Percentiles rank a stretch among this genome's conserved stretches.
Conservation (phyloP, 2,888 invertebrate species). For the Drosophila borealis region DNA sequence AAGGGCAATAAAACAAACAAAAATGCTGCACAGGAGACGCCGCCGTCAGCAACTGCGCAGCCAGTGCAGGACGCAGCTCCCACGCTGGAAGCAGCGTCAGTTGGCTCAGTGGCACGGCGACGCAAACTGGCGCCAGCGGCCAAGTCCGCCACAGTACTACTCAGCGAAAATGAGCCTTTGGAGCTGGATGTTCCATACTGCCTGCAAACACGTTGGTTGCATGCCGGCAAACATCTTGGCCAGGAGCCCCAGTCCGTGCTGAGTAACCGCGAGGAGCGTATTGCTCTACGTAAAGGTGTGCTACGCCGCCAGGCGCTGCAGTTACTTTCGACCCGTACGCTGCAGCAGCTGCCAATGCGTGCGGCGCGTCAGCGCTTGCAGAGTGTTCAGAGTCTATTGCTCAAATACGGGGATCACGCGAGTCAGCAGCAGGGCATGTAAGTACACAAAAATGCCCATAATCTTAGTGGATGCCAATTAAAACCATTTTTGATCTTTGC, state of each 20-base stretch:
- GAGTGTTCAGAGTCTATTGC: constrained; percentile 82
- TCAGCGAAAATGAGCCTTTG: constrained; percentile 53
- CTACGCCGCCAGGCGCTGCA: constrained; percentile 83
- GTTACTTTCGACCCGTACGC: constrained; percentile 78
- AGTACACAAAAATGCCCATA: constrained; percentile 20
- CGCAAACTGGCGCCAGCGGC: constrained; percentile 29
- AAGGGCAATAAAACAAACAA: constrained; percentile 52
- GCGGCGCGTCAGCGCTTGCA: constrained; percentile 80
- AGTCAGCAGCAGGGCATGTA: constrained; percentile 74
- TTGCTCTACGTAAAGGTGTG: constrained; percentile 80
- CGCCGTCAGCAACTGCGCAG: constrained; percentile 1
- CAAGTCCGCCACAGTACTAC: constrained; percentile 31
- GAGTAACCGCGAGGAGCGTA: constrained; percentile 81
- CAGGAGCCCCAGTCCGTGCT: constrained; percentile 14
- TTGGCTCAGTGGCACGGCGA: constrained; percentile 16
- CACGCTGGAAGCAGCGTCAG: constrained; percentile 11
- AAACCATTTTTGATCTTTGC: neutral
- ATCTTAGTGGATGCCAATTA: neutral
- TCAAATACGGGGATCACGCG: constrained; percentile 78
- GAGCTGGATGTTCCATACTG: constrained; percentile 72
- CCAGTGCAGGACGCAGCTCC: constrained; percentile 15
- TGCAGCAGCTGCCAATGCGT: constrained; percentile 77
- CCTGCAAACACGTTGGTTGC: constrained; percentile 82
- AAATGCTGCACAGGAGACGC: constrained; percentile 9
- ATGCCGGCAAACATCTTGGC: constrained; percentile 34